These are phyloP conservation scores for Uria lomvia DNA, from an alignment of 2,113 vertebrate genomes.

Conservation along the genomic window DNA sequence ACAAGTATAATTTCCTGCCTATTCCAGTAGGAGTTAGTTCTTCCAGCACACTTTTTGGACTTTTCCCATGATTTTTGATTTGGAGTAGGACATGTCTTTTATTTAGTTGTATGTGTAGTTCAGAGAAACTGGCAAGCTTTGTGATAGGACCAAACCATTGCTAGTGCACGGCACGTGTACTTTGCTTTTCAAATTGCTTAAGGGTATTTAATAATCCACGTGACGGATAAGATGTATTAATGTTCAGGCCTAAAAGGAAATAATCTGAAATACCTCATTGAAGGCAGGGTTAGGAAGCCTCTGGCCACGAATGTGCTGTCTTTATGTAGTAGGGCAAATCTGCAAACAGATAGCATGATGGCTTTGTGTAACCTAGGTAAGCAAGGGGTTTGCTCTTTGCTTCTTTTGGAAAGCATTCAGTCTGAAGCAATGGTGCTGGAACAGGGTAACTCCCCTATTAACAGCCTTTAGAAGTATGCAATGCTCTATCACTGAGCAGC, in stretches of 20 bases:
- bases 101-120: background rate
- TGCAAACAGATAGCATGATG: background rate
- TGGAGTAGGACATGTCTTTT: background rate
- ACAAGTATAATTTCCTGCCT: background rate
- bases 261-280: background rate
- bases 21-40: background rate
- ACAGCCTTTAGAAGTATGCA: no score
- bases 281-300: background rate
- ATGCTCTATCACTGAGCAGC: fast-evolving
- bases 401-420: background rate
- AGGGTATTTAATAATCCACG: background rate
- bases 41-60: background rate
- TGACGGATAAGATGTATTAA: background rate
- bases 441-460: background rate
- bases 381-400: background rate
- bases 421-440: background rate
- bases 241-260: background rate
- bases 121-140: background rate
- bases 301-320: background rate
- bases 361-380: background rate
- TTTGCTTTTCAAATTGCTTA: background rate
- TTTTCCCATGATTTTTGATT: background rate
- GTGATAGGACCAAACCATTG: background rate
- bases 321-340: background rate
- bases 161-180: background rate